A percentile compares a stretch with the other conserved stretches of the same genome.
Conservation (phyloP, 2,888 invertebrate genomes). For the Epistrophella euchroma region DNA sequence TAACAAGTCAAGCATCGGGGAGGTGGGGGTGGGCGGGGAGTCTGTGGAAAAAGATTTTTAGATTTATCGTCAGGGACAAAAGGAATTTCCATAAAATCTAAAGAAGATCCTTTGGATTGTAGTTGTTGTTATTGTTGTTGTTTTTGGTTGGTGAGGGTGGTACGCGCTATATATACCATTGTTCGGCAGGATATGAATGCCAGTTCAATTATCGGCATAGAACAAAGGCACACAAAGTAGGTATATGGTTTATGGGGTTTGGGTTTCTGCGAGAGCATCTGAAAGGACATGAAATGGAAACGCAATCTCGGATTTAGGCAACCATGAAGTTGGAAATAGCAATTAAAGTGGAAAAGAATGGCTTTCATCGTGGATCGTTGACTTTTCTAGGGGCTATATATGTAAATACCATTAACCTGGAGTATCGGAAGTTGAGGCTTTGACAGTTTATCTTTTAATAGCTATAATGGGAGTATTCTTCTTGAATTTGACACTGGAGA, state of each 20-base stretch:
- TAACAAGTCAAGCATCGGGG: constrained; percentile 15
- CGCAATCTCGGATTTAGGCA: constrained; percentile 61
- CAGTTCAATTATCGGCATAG: constrained; percentile 67
- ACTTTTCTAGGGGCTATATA: constrained; percentile 7
- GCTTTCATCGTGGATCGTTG: constrained; percentile 48
- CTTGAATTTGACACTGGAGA: constrained; percentile 31
- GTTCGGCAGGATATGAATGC: constrained; percentile 47
- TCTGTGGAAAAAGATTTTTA: neutral
- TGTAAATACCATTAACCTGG: neutral
- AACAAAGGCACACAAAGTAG: constrained; percentile 42
- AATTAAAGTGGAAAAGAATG: constrained; percentile 63
- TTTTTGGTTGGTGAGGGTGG: neutral
- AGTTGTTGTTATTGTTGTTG: constrained; percentile 35
- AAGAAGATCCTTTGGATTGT: constrained; percentile 37
- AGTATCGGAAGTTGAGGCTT: constrained; percentile 53
- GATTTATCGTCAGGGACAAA: constrained; percentile 20
- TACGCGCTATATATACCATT: constrained; percentile 5
- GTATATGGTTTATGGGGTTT: neutral
- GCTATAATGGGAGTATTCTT: constrained; percentile 16
- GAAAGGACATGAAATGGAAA: constrained; percentile 53
- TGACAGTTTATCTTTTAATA: constrained; percentile 50
- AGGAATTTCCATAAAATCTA: constrained; percentile 61
- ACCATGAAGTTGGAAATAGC: constrained; percentile 68
- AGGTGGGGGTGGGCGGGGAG: neutral
- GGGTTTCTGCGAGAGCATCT: neutral